Evolutionary conservation across 2,888 invertebrate species (phyloP).

Genomic region (Cyclophora punctaria): DNA sequence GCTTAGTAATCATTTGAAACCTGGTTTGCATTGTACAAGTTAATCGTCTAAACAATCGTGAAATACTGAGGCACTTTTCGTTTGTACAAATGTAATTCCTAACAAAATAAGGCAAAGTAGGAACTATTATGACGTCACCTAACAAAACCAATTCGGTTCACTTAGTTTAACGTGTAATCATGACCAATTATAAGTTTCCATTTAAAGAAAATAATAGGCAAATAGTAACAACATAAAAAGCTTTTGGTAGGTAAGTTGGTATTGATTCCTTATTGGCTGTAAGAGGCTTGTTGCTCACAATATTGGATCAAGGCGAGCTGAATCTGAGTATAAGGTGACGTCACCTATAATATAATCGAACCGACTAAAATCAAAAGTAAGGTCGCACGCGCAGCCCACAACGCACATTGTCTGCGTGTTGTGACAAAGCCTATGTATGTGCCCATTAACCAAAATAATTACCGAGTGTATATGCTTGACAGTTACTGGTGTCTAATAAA

Average conservation of each 20-base stretch:
- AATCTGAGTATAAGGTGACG: slow-evolving; percentile 51
- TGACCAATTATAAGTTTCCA: slow-evolving; percentile 16
- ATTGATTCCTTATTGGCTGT: slow-evolving; percentile 14
- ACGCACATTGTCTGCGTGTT: slow-evolving; percentile 12
- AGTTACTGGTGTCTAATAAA: too few species aligned
- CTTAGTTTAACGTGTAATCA: slow-evolving; percentile 13
- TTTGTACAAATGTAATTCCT: too few species aligned
- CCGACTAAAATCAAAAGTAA: slow-evolving; percentile 40
- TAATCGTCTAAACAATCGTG: too few species aligned
- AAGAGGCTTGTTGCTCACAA: slow-evolving; percentile 20
- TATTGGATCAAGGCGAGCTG: slow-evolving; percentile 53
- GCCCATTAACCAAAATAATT: slow-evolving; percentile 10
- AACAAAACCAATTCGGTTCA: slow-evolving; percentile 14
- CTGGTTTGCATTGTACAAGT: too few species aligned
- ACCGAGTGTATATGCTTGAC: too few species aligned
- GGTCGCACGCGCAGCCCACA: slow-evolving; percentile 43
- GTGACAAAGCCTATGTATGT: slow-evolving; percentile 15
- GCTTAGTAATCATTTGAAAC: too few species aligned
- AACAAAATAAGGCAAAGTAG: slow-evolving; percentile 12
- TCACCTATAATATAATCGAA: slow-evolving; percentile 39
- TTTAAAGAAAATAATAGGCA: slow-evolving; percentile 17
- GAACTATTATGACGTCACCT: slow-evolving; percentile 19
- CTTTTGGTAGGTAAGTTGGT: slow-evolving; percentile 3
- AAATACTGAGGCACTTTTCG: too few species aligned
- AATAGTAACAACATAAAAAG: slow-evolving; percentile 9